phyloP scores from a whole-genome alignment of 2,797 vertebrate genomes.

The Xyrichtys novacula region DNA sequence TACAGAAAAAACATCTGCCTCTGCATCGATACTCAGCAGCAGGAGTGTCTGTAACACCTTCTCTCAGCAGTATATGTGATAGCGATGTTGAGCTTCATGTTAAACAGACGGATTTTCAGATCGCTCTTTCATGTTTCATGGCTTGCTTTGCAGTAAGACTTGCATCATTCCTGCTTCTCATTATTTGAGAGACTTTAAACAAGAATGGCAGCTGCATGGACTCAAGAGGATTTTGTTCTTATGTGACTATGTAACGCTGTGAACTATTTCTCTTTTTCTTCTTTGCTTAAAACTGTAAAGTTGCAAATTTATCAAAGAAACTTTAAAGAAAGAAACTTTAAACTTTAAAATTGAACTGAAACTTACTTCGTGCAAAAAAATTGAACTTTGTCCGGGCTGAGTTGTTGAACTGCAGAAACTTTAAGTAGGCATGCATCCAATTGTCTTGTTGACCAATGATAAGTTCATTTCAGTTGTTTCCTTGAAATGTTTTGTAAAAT shows the following conservation, averaged over 20 bases:
- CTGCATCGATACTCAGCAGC: constrained; percentile 20
- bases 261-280: not conserved
- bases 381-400: too few species aligned
- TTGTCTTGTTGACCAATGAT: too few species aligned
- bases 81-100: constrained; percentile 6
- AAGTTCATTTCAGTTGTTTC: too few species aligned
- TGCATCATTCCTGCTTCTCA: constrained; percentile 7
- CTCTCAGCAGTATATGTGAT: not conserved
- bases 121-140: not conserved
- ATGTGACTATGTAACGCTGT: not conserved
- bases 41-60: constrained; percentile 10
- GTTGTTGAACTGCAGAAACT: too few species aligned
- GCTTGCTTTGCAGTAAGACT: not conserved
- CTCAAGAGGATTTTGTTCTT: not conserved
- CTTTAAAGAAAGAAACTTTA: too few species aligned
- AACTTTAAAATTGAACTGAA: too few species aligned
- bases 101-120: not conserved
- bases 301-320: too few species aligned
- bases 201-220: not conserved
- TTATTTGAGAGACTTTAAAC: not conserved
- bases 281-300: too few species aligned
- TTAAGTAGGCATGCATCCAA: too few species aligned
- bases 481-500: too few species aligned
- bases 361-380: too few species aligned
- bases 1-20: constrained; percentile 53